Evolutionary conservation across 2,888 invertebrate genomes (phyloP), one percentile per base, ranked within the genome.

Genomic region (Nymphalis polychloros): DNA sequence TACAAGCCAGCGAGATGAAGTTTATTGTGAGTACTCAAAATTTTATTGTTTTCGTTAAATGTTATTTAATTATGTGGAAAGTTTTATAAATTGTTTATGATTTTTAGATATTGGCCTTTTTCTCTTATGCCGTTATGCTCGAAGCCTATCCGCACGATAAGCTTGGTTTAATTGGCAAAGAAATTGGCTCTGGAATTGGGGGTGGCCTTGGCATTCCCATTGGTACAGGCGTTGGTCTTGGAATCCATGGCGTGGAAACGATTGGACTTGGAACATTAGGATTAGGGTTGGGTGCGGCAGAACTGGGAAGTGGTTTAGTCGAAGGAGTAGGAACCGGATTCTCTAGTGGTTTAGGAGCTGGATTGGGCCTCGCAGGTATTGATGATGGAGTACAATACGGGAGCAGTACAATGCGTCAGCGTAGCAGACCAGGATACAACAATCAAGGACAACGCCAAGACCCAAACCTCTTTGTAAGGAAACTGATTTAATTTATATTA

Each of bases 371-470:
- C 16, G 64, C 61, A 3, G 73, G 69, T 8, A 53, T 50, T 19
- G 67, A 3, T 47, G 59, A 19, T 68, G 68, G 23, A 59, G 59
- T 31, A 69, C 69, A 13, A 60, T 47, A n/a, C n/a, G n/a, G n/a
- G n/a, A n/a, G n/a, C n/a, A n/a, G n/a, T n/a, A n/a, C n/a, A n/a
- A n/a, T n/a, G 63, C 5, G 75, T 75, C 0, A 73, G 8, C 41
- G 63, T 31, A 75, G 74, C 0, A 66, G 63, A 27, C 64, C 69
- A 46, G 70, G 70, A 1, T 73, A 35, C 64, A 65, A 72, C 17
- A 27, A 47, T 13, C 68, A 63, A 10, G 77, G 75, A 13, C 10
- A 73, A 23, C 6, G 7, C 3, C 71, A 70, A 2, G 71, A 41
- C 64, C 63, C 2, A 13, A 10, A 4, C 13, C 41, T 13, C 10